Base-by-base conservation (phyloP, 2,888 invertebrate genomes). In the Drosophila barbarae region DNA sequence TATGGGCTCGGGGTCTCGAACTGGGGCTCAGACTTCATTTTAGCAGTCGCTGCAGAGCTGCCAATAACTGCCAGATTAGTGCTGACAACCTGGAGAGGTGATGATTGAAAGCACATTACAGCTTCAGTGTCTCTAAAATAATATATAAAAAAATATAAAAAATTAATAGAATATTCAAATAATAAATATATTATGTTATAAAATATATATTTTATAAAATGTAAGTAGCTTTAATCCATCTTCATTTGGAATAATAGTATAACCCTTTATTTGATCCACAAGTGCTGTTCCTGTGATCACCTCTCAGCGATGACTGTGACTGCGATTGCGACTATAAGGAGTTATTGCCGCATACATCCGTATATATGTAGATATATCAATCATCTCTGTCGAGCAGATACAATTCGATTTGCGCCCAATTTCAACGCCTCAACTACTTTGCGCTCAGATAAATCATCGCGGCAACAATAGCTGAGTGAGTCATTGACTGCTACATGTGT, bases 391-490 rank as follows among this genome's bases (percentile, higher is more conserved):
- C 23, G 18, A 10, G 39, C 56, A 55, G 46, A 65, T 56, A 42
- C 75, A 77, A 83, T 85, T 81, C 72, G 81, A 81, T 79, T 85
- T 85, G 81, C 77, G 84, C 84, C 85, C 81, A 85, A 81, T 81
- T 79, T 81, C 77, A 81, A 85, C 81, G 81, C 81, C 81, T 81
- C 77, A 79, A 75, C 83, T 69, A 66, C 72, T 79, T 69, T 65
- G 68, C 46, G 50, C 71, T 55, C 23, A 69, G 58, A 73, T 76
- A 78, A 76, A 76, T 78, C 75, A 78, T 69, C 68, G 57, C 58
- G 57, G 41, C 57, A 71, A 66, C 73, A 65, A 57, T 58, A 58
- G 55, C 55, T 49, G 71, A 76, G 61, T 78, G 81, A 84, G 76
- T 78, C 77, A 77, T 66, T 73, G 77, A 70, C 77, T 74, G 59